phyloP scores from a whole-genome alignment of 2,113 vertebrate species.

The Setophaga petechia region DNA sequence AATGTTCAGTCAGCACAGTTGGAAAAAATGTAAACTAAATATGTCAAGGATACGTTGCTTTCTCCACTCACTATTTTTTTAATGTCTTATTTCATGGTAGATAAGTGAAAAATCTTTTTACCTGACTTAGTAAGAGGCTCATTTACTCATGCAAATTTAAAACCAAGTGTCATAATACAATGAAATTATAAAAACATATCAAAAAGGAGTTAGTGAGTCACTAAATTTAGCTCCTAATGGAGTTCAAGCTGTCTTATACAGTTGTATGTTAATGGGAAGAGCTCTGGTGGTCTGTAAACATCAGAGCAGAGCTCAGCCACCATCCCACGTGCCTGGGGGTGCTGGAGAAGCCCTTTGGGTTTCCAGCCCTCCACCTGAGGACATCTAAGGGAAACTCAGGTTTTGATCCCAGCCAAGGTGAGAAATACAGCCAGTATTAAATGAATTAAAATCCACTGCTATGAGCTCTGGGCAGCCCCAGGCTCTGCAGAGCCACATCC shows the following conservation, averaged over 20 bases:
- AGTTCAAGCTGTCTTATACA: constrained; percentile 13
- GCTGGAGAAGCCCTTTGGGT: not conserved
- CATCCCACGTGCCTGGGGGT: rapidly evolving
- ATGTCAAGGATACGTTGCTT: constrained; percentile 33
- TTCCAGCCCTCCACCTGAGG: not conserved
- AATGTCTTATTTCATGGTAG: constrained; percentile 52
- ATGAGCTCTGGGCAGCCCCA: not conserved
- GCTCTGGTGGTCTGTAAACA: constrained; percentile 8
- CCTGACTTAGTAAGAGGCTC: constrained; percentile 54
- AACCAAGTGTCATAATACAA: constrained; percentile 70
- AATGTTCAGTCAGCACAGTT: constrained; percentile 32
- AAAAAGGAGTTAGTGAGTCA: constrained; percentile 59
- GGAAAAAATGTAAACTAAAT: constrained; percentile 50
- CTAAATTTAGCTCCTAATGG: constrained; percentile 58
- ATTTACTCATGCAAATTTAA: constrained; percentile 67
- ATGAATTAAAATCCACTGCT: not conserved
- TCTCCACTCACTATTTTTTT: constrained; percentile 29
- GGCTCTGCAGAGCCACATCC: not conserved
- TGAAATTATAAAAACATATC: constrained; percentile 63
- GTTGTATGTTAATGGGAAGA: not conserved
- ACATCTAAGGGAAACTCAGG: not conserved
- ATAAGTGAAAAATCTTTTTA: constrained; percentile 58
- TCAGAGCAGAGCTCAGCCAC: not conserved
- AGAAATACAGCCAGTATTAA: not conserved
- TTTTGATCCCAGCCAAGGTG: not conserved